A percentile compares a stretch with the other conserved stretches of the same genome.
These are phyloP conservation scores for Aspidapion aeneum DNA, from an alignment of 2,888 invertebrate genomes.

Conservation along the genomic window DNA sequence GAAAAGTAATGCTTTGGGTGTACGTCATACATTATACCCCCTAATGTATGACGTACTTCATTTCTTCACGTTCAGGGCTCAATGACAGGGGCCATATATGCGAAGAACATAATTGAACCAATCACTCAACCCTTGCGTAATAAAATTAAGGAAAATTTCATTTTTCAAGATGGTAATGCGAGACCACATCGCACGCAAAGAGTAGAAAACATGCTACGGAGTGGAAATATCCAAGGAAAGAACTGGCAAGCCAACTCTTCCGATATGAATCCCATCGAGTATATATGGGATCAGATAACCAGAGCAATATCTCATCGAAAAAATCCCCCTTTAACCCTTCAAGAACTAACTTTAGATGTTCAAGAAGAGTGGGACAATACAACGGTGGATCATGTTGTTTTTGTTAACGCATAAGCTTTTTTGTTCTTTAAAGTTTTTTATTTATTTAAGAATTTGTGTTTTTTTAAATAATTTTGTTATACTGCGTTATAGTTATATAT, in stretches of 20 bases:
- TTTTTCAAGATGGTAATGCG: slow-evolving; percentile 10
- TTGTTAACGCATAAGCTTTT: no score
- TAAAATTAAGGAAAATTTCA: slow-evolving; percentile 9
- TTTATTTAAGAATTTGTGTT: no score
- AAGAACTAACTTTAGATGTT: neutral
- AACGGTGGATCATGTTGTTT: neutral
- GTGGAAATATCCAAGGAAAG: slow-evolving; percentile 14
- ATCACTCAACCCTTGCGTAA: slow-evolving; percentile 12
- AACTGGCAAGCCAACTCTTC: slow-evolving; percentile 15
- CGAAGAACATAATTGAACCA: slow-evolving; percentile 13
- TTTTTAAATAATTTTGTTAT: no score
- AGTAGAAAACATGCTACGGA: slow-evolving; percentile 6
- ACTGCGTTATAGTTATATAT: no score
- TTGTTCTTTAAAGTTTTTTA: no score
- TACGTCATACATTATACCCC: no score
- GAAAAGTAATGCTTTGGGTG: neutral
- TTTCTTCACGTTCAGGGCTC: neutral
- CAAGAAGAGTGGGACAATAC: neutral
- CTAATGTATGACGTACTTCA: neutral
- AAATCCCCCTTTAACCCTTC: neutral
- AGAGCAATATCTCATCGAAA: neutral
- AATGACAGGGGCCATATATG: slow-evolving; percentile 1
- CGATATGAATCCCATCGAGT: slow-evolving; percentile 14
- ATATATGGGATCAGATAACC: neutral
- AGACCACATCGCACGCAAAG: slow-evolving; percentile 15